Evolutionary conservation across 2,888 invertebrate genomes (phyloP), one percentile per base, ranked within the genome.

Genomic region (Elegia similella): DNA sequence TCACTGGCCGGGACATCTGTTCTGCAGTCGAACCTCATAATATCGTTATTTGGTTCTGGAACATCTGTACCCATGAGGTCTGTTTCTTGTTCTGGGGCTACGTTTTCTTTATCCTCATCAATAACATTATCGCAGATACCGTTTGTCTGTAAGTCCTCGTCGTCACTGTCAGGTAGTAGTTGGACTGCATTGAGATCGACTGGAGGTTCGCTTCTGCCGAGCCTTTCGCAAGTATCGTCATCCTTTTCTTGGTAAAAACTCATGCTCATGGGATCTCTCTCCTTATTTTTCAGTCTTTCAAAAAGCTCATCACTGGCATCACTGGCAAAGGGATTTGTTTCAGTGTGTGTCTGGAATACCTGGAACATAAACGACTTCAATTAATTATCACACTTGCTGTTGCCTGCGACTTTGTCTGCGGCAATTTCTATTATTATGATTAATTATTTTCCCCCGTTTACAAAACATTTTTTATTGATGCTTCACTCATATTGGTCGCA

Each of bases 261-360:
- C 93, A 93, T 93, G 62, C 93, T 93, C 94, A 94, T 94, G 13
- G 93, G 93, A 82, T 94, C 93, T 59, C 92, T 82, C 72, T 93
- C 93, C 72, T 93, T 93, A 66, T 88, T 92, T 76, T 92, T 92
- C 62, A 91, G 80, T 66, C 92, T 85, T 77, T 92, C 88, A 68
- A 90, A 85, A 56, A 92, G 73, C 72, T 88, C 92, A 66, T 92
- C 88, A 69, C 89, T 86, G 52, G 80, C 82, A 63, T 90, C 91
- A 56, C 74, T 67, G n/a, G 82, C 81, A 69, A 88, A 90, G 44
- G 90, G 88, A 78, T 89, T 90, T 62, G 85, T 84, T 80, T 92
- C 89, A 66, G 84, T 77, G 61, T 88, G 83, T 66, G 88, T 75
- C 67, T 87, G 90, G 75, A 88, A 88, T 70, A 91, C 89, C 90